phyloP scores from a whole-genome alignment of 2,113 vertebrate species.

The Neotoma lepida region DNA sequence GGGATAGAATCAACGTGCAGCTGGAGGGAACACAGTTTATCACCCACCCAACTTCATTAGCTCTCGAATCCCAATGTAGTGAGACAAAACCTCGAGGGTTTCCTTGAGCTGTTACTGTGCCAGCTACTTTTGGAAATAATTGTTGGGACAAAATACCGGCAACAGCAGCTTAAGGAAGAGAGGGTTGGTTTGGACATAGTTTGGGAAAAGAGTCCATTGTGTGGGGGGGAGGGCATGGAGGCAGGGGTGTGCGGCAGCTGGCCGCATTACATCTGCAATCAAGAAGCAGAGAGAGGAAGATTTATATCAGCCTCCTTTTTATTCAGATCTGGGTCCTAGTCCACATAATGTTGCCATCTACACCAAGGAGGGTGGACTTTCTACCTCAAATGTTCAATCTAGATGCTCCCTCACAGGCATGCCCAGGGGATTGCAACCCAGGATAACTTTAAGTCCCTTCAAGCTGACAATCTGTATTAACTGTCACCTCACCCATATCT shows the following conservation, averaged over 20 bases:
- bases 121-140: neutral
- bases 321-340: neutral
- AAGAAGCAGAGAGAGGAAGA: neutral
- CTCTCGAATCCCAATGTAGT: neutral
- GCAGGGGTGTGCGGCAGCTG: neutral
- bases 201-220: neutral
- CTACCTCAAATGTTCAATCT: neutral
- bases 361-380: too few relatives aligned
- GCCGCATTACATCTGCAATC: neutral
- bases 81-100: neutral
- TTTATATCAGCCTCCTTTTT: neutral
- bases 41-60: neutral
- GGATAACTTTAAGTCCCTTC: neutral
- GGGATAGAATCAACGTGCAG: neutral
- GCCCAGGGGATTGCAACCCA: neutral
- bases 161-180: too few relatives aligned
- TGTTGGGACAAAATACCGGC: neutral
- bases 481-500: fast-evolving
- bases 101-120: neutral
- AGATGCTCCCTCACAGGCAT: neutral
- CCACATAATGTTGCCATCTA: neutral
- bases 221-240: too few relatives aligned
- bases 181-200: neutral
- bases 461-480: neutral
- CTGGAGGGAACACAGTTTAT: neutral